Evolutionary conservation across 2,113 vertebrate genomes (phyloP), one percentile per base, ranked within the genome.

Genomic region (Spilogale gracilis): DNA sequence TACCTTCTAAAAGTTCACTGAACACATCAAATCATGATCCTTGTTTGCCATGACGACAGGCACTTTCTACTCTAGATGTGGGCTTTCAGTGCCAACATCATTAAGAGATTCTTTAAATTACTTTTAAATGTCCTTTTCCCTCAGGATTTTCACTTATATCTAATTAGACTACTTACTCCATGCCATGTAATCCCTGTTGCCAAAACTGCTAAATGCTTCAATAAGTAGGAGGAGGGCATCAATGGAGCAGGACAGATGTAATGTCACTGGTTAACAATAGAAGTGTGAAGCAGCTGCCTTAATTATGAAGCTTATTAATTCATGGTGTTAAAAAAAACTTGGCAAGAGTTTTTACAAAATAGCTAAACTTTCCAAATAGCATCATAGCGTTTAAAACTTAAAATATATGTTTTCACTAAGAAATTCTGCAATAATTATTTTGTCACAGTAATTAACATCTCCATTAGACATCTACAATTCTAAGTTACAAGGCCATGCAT

Each of bases 171-270:
- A 99, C 98, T 99, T 99, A 99, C 98, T 99, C 98, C 98, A 98
- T 98, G 98, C 98, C 97, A 99, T 98, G 98, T 98, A 99, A 99
- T 99, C 99, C 99, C 99, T 97, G 98, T 98, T 99, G 98, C 98
- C 98, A 99, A 99, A 99, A 99, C 98, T 98, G 98, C 98, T 99
- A 99, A 99, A 99, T 98, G 99, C 98, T 99, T 99, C 98, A 98
- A 97, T 99, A 98, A 98, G 98, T 98, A 98, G 98, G 98, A 98
- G 97, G 98, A 99, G 98, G 98, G 98, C 98, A 99, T 96, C 98
- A 98, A 98, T 95, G 96, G 98, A 98, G 97, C 96, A 98, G 98
- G 99, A 99, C 99, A 99, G 99, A 99, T 99, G 99, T 98, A 99
- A 99, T 99, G 99, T 99, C 98, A 98, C 87, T 96, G 97, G 98